Base-by-base conservation (phyloP, 2,888 invertebrate species). In the Euzophera pinguis region DNA sequence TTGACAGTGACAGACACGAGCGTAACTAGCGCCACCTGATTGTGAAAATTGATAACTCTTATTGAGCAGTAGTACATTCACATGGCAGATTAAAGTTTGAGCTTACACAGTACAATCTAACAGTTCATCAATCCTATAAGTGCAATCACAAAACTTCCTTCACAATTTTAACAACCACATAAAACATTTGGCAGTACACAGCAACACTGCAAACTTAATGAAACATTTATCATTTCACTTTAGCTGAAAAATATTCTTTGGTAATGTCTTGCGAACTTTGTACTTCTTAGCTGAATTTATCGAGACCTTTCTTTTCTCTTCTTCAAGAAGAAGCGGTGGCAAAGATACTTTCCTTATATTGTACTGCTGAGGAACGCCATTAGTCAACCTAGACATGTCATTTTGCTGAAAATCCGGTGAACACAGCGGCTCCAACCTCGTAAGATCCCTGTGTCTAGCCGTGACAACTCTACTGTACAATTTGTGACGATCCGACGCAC, bases 271-370 rank as follows among this genome's bases (percentile, higher is more conserved):
- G 39, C 71, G 73, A 8, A 65, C 53, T 58, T 73, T 71, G 29
- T 73, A 65, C 57, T 81, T 85, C 57, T 82, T 88, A 10, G 80
- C 85, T 0, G 89, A 85, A 35, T 72, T 62, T 41, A 73, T 42
- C 3, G 63, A 51, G 0, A 76, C 78, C 60, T 83, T 89, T 42
- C 69, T 76, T 61, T 78, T 88, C 52, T 87, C 88, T 50, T 90
- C 90, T 37, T 90, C 87, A 47, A 87, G 61, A 47, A 84, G 65
- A 47, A 91, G 62, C 1, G 91, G 91, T 0, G 90, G 91, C 27
- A 91, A 64, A 0, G 90, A 90, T 2, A 91, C 85, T 61, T 90
- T 90, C 54, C 90, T 80, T 52, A 82, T 69, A 57, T 65, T 78
- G 59, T 75, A 81, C 10, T 79, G 75, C 45, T 73, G 65, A 27